Conservation (phyloP, 2,888 invertebrate genomes). For the Rotaria magnacalcarata region DNA sequence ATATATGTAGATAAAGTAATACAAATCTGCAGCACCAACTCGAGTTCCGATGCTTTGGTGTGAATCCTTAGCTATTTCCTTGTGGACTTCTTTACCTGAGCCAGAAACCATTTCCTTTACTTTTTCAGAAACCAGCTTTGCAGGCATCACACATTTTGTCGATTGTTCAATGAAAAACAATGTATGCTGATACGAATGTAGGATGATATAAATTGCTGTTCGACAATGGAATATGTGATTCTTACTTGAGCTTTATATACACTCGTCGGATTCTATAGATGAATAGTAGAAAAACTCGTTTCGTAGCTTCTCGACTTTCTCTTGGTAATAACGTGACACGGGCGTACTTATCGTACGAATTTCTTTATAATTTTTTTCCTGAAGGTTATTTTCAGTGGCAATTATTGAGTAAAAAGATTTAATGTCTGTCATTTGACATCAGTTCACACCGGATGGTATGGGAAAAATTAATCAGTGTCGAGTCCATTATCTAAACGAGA, state of each 20-base stretch:
- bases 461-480: neutral
- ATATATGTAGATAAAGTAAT: too few relatives aligned
- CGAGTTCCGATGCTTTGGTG: neutral
- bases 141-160: neutral
- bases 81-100: neutral
- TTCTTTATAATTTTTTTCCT: neutral
- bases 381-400: neutral
- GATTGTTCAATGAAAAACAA: neutral
- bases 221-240: neutral
- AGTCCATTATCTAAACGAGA: too few relatives aligned
- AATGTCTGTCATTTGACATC: neutral
- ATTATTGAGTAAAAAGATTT: neutral
- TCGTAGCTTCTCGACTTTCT: neutral
- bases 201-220: neutral
- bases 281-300: neutral
- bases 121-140: slow-evolving; percentile 10
- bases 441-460: neutral
- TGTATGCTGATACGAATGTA: neutral
- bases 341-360: neutral
- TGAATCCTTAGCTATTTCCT: neutral
- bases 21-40: neutral
- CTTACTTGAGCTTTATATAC: neutral
- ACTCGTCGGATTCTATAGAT: neutral
- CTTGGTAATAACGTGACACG: neutral
- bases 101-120: neutral